Evolutionary conservation across 2,113 vertebrate species (phyloP), one percentile per base, ranked within the genome.

Genomic region (Archocentrus centrarchus): DNA sequence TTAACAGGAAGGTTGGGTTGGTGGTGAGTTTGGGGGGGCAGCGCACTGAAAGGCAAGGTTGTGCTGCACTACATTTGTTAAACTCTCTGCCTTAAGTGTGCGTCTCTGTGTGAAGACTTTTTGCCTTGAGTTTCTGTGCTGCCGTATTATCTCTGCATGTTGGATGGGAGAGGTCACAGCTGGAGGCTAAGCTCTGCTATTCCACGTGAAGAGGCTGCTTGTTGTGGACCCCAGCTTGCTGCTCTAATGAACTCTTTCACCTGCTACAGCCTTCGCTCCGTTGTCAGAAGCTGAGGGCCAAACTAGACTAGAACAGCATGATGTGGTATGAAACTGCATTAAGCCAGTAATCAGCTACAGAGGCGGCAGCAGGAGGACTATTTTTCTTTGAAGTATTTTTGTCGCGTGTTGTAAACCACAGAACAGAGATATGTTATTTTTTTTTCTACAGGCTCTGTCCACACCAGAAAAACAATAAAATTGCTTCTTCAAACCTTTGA

Each of bases 101-200:
- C 35, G 41, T 58, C 44, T 86, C 77, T 76, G 70, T 39, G 73
- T 66, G 68, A 90, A 13, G 53, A n/a, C 75, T 53, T 75, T 86
- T 87, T 78, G 77, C 89, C 86, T 88, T 73, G 80, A 81, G 80
- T 88, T 87, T 82, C 64, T 80, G 66, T 41, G 88, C 87, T 18
- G 82, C 75, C n/a, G 80, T 66, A 75, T 92, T 91, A 89, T 94
- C 83, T 90, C 88, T 84, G 82, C 88, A 80, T 93, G 90, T 92
- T 89, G 79, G 86, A 89, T 73, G 78, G 85, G 70, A 89, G 92
- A 94, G 91, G 93, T 94, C 92, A 90, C 89, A 88, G 92, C 92
- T 93, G 91, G 90, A 89, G 90, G 93, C 93, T 91, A 92, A 92
- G 85, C 86, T 91, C 88, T 81, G 84, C 75, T 87, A 73, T 92